Conservation (phyloP, 2,888 invertebrate species). For the Drosophila melanosoma region DNA sequence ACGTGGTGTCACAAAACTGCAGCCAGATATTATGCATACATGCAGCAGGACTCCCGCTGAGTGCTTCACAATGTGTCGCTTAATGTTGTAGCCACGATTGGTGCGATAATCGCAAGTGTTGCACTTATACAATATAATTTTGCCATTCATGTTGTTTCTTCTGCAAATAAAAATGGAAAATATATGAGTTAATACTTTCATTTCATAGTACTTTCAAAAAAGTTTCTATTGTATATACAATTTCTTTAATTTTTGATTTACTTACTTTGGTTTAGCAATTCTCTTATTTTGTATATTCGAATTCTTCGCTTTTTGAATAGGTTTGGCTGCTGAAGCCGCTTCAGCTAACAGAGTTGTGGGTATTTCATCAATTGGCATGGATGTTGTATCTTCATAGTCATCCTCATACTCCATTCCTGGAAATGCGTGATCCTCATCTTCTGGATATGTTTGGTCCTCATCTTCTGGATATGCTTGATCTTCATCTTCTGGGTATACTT, state of each 20-base stretch:
- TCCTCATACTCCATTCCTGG: not conserved
- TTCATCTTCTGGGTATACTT: not conserved
- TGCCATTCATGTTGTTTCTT: conserved; percentile 19
- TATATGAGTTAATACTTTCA: not conserved
- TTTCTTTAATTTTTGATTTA: not conserved
- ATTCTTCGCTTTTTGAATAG: not conserved
- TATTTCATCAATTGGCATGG: not conserved
- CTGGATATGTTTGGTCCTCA: not conserved
- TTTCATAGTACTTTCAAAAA: not conserved
- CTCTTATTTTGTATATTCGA: conserved; percentile 7
- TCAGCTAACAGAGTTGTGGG: not conserved
- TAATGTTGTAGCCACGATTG: conserved; percentile 42
- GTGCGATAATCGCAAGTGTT: conserved; percentile 41
- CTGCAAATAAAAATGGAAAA: conserved; percentile 13
- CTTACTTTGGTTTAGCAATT: conserved; percentile 32
- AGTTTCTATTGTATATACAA: not conserved
- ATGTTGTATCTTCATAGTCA: not conserved
- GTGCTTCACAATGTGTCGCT: conserved; percentile 46
- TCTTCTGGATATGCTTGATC: not conserved
- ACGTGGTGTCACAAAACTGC: conserved; percentile 39
- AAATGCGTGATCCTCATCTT: not conserved
- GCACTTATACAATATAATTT: conserved; percentile 35
- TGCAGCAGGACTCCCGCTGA: conserved; percentile 20
- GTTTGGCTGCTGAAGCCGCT: not conserved
- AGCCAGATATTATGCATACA: conserved; percentile 48